Base-by-base conservation (phyloP, 2,888 invertebrate genomes). In the Rambutsinella grinnellia region DNA sequence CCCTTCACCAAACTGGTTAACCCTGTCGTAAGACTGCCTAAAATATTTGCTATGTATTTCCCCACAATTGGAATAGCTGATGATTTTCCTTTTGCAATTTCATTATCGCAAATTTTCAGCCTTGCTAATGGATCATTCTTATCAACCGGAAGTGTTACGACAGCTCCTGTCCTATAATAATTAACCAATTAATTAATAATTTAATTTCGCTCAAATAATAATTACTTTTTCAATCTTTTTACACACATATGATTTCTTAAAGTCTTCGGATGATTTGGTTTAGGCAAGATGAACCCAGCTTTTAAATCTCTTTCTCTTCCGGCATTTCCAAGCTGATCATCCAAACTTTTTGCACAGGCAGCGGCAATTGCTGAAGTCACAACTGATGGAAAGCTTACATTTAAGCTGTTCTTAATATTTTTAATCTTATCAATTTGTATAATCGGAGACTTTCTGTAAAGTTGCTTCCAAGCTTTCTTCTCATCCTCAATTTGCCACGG, bases 201-300 rank as follows among this genome's bases (percentile, higher is more conserved):
- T n/a, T n/a, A n/a, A n/a, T n/a, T n/a, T n/a, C 10, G 27, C 24
- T 23, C 46, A 1, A n/a, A 21, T 36, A 19, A 36, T 13, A 19
- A 58, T 2, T 58, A 10, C 19, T 36, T 58, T 3, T 58, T 13
- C 21, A 58, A 24, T n/a, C 17, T 57, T 3, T 10, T 5, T 3
- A 6, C 60, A 46, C 13, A 60, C 60, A 24, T 10, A 23, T 60
- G 60, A 21, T 60, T 60, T 10, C 60, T 60, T n/a, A 60, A 46
- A 24, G 28, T 60, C 1, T 46, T 46, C n/a, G 46, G 44, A 60
- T 44, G 44, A 1, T 24, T 24, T 1, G 3, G 3, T 10, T 23
- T 2, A 1, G 60, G 60, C 15, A 60, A n/a, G n/a, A n/a, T n/a
- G n/a, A n/a, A n/a, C n/a, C n/a, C n/a, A n/a, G n/a, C n/a, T n/a